Percentiles rank a stretch among this genome's conserved stretches.
Conservation (phyloP, 2,113 vertebrate species). For the Crotophaga sulcirostris region DNA sequence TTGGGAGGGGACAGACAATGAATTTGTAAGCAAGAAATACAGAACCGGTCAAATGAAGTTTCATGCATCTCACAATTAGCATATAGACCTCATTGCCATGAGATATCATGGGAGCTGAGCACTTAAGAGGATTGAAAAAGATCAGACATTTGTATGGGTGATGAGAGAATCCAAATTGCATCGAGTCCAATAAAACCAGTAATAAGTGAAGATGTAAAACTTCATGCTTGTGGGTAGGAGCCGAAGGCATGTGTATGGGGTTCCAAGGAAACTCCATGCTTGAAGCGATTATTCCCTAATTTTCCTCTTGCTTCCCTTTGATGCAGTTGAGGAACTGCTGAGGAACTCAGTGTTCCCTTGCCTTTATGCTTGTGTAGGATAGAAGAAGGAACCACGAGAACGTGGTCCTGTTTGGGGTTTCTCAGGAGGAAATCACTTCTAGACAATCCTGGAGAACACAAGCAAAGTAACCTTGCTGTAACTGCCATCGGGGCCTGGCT, state of each 20-base stretch:
- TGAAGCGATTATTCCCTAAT: not conserved
- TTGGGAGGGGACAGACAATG: not conserved
- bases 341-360: not conserved
- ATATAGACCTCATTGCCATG: not conserved
- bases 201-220: not conserved
- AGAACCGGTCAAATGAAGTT: conserved; percentile 1
- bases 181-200: not conserved
- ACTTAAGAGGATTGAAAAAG: conserved; percentile 8
- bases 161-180: not conserved
- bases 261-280: not conserved
- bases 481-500: not conserved
- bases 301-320: not conserved
- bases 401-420: not conserved
- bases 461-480: not conserved
- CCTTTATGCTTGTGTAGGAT: not conserved
- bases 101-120: not conserved
- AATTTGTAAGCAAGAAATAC: not conserved
- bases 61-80: not conserved
- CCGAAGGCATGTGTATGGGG: not conserved
- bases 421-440: not conserved
- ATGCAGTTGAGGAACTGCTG: not conserved
- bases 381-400: not conserved
- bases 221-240: not conserved
- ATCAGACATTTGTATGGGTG: not conserved
- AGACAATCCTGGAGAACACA: not conserved